A percentile compares a stretch with the other conserved stretches of the same genome.
Evolutionary conservation across 2,888 invertebrate genomes (phyloP).

Genomic region (Heliconius charithonia): DNA sequence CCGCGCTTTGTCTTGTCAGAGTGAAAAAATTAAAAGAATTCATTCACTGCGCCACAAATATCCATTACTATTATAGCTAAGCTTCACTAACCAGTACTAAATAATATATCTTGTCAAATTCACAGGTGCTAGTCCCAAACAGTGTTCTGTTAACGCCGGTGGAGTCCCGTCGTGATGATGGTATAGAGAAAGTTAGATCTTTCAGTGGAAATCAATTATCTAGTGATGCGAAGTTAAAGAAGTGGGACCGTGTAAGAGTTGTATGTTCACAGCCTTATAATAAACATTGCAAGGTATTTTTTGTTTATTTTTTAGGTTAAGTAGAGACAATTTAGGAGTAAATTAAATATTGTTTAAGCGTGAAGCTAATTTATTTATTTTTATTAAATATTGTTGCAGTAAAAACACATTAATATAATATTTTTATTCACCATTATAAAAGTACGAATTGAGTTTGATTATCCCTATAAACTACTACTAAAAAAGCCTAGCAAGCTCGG

Average conservation of each 20-base stretch:
- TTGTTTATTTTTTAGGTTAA: background rate
- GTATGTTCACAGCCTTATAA: conserved; percentile 95
- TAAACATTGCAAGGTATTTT: conserved; percentile 82
- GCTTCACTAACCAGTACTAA: too few relatives aligned
- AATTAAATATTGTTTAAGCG: too few relatives aligned
- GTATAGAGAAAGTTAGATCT: conserved; percentile 87
- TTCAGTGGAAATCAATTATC: conserved; percentile 86
- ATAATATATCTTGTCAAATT: background rate
- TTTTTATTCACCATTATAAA: too few relatives aligned
- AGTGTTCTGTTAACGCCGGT: conserved; percentile 91
- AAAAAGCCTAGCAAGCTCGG: too few relatives aligned
- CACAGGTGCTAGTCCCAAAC: conserved; percentile 88
- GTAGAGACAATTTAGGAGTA: too few relatives aligned
- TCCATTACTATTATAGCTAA: background rate
- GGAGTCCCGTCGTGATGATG: conserved; percentile 87
- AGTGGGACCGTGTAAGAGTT: conserved; percentile 93
- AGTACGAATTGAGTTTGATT: too few relatives aligned
- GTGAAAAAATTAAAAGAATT: background rate
- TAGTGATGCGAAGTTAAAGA: conserved; percentile 79
- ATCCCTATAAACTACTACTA: too few relatives aligned
- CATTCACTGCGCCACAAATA: background rate
- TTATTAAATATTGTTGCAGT: too few relatives aligned
- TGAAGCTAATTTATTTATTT: too few relatives aligned
- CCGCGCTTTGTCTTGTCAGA: background rate
- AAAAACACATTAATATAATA: too few relatives aligned